Evolutionary conservation across 1,140 invertebrate genomes (phyloP).

Genomic region (Rhagoletis zephyria): DNA sequence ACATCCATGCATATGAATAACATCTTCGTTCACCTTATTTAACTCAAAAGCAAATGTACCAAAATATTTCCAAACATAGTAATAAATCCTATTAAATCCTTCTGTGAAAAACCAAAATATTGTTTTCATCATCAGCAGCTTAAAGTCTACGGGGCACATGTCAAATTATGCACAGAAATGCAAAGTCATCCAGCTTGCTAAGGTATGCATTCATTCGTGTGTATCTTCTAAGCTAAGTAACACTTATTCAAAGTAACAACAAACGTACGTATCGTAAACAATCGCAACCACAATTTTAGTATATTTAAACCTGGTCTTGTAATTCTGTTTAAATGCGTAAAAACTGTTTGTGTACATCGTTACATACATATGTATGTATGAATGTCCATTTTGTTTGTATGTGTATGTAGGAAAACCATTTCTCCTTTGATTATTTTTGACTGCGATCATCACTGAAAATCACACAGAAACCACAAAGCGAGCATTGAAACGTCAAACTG

Average conservation of each 20-base stretch:
- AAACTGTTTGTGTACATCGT: not conserved
- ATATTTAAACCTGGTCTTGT: constrained; percentile 8
- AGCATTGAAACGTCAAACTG: constrained; percentile 49
- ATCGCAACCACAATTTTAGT: not conserved
- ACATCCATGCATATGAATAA: no score
- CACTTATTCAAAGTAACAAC: not conserved
- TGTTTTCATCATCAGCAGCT: constrained; percentile 72
- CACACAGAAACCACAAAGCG: constrained; percentile 57
- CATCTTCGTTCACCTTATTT: not conserved
- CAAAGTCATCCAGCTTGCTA: constrained; percentile 12
- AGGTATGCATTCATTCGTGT: no score
- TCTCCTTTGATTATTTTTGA: constrained; percentile 72
- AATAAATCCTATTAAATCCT: constrained; percentile 68
- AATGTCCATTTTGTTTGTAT: not conserved
- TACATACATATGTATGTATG: not conserved
- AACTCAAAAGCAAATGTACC: not conserved
- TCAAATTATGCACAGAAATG: constrained; percentile 66
- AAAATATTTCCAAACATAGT: constrained; percentile 72
- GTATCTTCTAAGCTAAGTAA: not conserved
- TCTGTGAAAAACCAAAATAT: constrained; percentile 67
- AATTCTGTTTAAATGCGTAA: constrained; percentile 23
- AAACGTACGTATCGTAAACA: constrained; percentile 48
- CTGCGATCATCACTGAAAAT: constrained; percentile 66
- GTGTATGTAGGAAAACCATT: constrained; percentile 55
- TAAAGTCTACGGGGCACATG: constrained; percentile 71